These are phyloP conservation scores for Drosophila mettleri DNA, from an alignment of 2,888 invertebrate species.

Conservation along the genomic window DNA sequence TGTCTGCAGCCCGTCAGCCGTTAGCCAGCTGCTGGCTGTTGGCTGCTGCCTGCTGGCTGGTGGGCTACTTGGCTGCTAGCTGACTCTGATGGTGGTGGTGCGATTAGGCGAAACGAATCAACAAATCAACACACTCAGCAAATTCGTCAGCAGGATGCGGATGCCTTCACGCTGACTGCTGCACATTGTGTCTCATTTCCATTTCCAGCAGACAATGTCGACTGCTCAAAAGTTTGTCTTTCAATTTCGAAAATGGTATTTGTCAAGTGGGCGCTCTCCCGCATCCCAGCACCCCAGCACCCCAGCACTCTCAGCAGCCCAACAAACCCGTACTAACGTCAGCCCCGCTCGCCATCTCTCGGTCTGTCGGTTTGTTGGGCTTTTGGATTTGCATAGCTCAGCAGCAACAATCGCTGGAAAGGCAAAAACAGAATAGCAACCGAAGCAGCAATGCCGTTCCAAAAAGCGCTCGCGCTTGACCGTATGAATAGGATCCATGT, in stretches of 20 bases:
- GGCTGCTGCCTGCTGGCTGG: constrained; percentile 31
- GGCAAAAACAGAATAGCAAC: constrained; percentile 25
- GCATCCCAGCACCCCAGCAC: background rate
- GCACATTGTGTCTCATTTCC: constrained; percentile 80
- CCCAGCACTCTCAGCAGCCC: background rate
- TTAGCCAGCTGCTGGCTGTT: constrained; percentile 21
- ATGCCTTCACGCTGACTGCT: constrained; percentile 59
- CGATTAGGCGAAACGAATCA: constrained; percentile 84
- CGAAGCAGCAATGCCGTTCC: constrained; percentile 36
- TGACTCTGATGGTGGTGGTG: constrained; percentile 76
- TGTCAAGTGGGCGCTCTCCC: constrained; percentile 71
- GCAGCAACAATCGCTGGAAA: constrained; percentile 55
- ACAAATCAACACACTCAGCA: constrained; percentile 84
- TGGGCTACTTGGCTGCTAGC: constrained; percentile 41
- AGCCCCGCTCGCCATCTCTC: constrained; percentile 1
- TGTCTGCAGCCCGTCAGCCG: constrained; percentile 50
- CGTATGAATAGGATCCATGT: constrained; percentile 70
- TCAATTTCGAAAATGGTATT: constrained; percentile 84
- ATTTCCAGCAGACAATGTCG: constrained; percentile 71
- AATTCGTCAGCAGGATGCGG: constrained; percentile 79
- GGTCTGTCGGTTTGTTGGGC: constrained; percentile 58
- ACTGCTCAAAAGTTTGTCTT: constrained; percentile 83
- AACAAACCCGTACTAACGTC: background rate
- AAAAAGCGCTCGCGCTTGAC: constrained; percentile 60
- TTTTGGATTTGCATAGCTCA: constrained; percentile 77